These are phyloP conservation scores for Andricus curvator DNA, from an alignment of 2,888 invertebrate species.

Conservation along the genomic window DNA sequence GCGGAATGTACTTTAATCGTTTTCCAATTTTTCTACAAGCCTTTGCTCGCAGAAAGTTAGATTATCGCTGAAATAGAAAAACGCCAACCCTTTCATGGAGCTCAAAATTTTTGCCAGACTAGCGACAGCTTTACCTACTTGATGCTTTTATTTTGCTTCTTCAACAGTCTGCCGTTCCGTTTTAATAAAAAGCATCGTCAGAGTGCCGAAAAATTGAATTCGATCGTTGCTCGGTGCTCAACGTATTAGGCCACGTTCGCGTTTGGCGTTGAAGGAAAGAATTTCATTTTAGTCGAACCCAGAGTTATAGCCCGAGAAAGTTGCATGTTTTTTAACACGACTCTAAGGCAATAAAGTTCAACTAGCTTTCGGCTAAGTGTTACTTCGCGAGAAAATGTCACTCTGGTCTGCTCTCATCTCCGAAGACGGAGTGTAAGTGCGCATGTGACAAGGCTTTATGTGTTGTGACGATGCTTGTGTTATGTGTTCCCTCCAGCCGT, in stretches of 20 bases:
- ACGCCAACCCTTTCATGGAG: constrained; percentile 20
- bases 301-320: neutral
- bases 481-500: constrained; percentile 83
- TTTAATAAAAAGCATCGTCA: constrained; percentile 41
- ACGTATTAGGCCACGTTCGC: constrained; percentile 20
- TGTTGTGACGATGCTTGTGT: constrained; percentile 56
- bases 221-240: neutral
- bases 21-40: constrained; percentile 33
- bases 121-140: constrained; percentile 34
- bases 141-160: constrained; percentile 34
- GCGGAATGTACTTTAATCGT: constrained; percentile 37
- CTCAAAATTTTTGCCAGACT: constrained; percentile 21
- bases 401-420: constrained; percentile 26
- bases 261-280: constrained; percentile 24
- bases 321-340: constrained; percentile 25
- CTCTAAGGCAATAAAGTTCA: constrained; percentile 40
- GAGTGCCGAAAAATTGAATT: constrained; percentile 40
- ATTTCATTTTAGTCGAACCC: constrained; percentile 32
- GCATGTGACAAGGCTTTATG: constrained; percentile 59
- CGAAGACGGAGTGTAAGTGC: constrained; percentile 35
- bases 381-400: constrained; percentile 38
- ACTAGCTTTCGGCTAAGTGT: constrained; percentile 39
- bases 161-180: constrained; percentile 31
- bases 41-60: constrained; percentile 30
- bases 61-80: constrained; percentile 39